Evolutionary conservation across 2,797 vertebrate species (phyloP), one percentile per base, ranked within the genome.

Genomic region (Orientallactaga sibirica): DNA sequence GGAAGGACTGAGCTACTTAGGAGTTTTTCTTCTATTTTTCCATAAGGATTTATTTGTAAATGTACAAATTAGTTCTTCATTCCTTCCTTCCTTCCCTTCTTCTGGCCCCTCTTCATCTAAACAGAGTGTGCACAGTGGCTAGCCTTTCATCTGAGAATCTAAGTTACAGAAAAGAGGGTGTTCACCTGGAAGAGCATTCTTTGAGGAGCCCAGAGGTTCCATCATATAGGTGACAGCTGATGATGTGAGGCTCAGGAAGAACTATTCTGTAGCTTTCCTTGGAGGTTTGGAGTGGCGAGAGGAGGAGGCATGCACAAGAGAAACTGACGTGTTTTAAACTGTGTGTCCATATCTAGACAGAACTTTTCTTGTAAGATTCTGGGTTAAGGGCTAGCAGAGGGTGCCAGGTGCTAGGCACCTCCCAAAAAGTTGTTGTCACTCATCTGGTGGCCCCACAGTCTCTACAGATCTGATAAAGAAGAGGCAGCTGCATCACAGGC

Each of bases 1-100:
- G 2, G 2, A 61, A 37, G 41, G 76, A 22, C 25, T 0, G 15
- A n/a, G 25, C 41, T 7, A 6, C 41, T 3, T 1, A 5, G 0
- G 3, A 24, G 9, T 2, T 2, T 22, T 24, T 19, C 43, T 67
- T 18, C 78, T 48, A 67, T 33, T n/a, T 6, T 16, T 9, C 2
- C 10, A n/a, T 7, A 5, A 2, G 61, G 52, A 16, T 12, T 0
- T 9, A 16, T 18, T 11, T 52, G n/a, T 18, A 3, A 5, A 3
- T 1, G 5, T 24, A 20, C 0, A 24, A 9, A 14, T 5, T 0
- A 15, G 43, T 0, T 19, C 16, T 24, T 27, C 5, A 25, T 10
- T 2, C 1, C 6, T 7, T 19, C 25, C 14, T 12, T 3, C 55
- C 48, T 48, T 2, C 48, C 48, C 48, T 10, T 8, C 14, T 11